Percentiles rank a stretch among this genome's conserved stretches.
These are phyloP conservation scores for Bimastos eiseni DNA, from an alignment of 2,888 invertebrate species.

Conservation along the genomic window DNA sequence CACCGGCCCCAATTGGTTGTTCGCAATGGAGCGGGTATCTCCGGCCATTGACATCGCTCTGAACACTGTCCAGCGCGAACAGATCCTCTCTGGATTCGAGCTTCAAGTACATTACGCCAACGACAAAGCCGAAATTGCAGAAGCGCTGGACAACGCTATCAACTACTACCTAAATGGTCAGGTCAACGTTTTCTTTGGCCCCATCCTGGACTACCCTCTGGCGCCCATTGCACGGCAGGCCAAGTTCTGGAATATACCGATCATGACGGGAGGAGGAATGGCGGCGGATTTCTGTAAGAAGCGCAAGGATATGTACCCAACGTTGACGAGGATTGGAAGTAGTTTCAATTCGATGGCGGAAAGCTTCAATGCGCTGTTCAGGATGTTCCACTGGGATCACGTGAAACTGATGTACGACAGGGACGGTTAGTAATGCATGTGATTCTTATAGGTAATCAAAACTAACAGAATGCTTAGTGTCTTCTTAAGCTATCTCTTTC, in stretches of 20 bases:
- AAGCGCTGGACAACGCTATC: slow-evolving; percentile 51
- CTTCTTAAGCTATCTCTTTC: too few relatives aligned
- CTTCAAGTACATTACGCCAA: slow-evolving; percentile 43
- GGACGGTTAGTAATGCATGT: neutral
- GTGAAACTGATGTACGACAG: slow-evolving; percentile 30
- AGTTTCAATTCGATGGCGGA: slow-evolving; percentile 52
- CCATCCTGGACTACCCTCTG: slow-evolving; percentile 69
- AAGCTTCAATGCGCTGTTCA: slow-evolving; percentile 48
- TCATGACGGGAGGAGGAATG: slow-evolving; percentile 71
- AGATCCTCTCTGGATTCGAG: slow-evolving; percentile 2
- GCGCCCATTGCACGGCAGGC: slow-evolving; percentile 86
- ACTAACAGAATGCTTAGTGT: too few relatives aligned
- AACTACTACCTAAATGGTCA: slow-evolving; percentile 46
- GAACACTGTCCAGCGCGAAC: slow-evolving; percentile 16
- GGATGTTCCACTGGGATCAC: slow-evolving; percentile 51
- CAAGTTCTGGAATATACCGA: slow-evolving; percentile 87
- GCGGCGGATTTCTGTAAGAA: slow-evolving; percentile 56
- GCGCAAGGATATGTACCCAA: slow-evolving; percentile 69
- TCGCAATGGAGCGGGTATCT: slow-evolving; percentile 32
- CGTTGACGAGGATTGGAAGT: slow-evolving; percentile 69
- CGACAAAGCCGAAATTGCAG: slow-evolving; percentile 39
- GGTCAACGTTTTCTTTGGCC: slow-evolving; percentile 56
- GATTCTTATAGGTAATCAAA: too few relatives aligned
- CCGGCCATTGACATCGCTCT: slow-evolving; percentile 38
- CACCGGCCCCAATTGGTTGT: slow-evolving; percentile 19